Percentiles rank a stretch among this genome's conserved stretches.
These are phyloP conservation scores for Anolis apletophallus DNA, from an alignment of 2,797 vertebrate genomes.

Conservation along the genomic window DNA sequence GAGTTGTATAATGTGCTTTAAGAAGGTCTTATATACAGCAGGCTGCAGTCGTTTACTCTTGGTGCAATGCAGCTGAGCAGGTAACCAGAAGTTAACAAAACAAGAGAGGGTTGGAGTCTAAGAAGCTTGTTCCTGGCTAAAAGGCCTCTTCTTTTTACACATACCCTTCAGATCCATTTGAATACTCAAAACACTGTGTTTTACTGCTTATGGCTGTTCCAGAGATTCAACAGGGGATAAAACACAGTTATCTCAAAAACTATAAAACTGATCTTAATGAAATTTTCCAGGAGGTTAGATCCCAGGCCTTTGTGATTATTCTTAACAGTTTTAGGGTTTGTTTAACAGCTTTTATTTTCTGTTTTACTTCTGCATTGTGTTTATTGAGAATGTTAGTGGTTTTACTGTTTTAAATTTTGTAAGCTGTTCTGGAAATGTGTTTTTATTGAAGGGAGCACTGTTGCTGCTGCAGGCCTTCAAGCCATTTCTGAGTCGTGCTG, in stretches of 20 bases:
- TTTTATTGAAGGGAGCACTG: neutral
- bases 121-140: constrained; percentile 12
- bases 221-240: neutral
- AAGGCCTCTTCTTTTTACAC: neutral
- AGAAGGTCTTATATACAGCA: neutral
- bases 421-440: neutral
- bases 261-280: neutral
- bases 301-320: neutral
- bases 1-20: neutral
- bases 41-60: neutral
- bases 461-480: too few relatives aligned
- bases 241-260: constrained; percentile 1
- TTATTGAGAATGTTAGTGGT: neutral
- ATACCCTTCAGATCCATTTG: neutral
- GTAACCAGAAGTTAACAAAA: constrained; percentile 1
- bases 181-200: neutral
- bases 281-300: constrained; percentile 4
- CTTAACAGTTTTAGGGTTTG: neutral
- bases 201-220: neutral
- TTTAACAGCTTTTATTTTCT: constrained; percentile 7
- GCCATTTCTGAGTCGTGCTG: too few relatives aligned
- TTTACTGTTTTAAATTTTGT: neutral
- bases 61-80: constrained; percentile 10
- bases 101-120: neutral
- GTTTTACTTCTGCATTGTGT: neutral